A percentile compares a stretch with the other conserved stretches of the same genome.
phyloP scores from a whole-genome alignment of 1,140 invertebrate species.

The Tribolium castaneum region DNA sequence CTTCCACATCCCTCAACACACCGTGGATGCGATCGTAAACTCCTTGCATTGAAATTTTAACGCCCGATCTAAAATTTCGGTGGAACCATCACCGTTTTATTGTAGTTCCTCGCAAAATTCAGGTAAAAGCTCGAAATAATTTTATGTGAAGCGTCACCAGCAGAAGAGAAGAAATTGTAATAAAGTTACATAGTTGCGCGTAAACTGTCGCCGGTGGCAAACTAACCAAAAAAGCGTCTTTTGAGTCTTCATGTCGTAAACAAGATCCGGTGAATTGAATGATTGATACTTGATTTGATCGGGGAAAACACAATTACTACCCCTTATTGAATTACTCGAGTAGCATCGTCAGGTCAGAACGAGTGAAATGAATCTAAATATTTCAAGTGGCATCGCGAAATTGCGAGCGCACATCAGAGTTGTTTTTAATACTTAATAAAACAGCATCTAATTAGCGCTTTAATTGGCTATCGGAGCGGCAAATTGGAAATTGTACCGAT shows the following conservation, averaged over 20 bases:
- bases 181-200: background rate
- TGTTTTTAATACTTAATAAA: slow-evolving; percentile 32
- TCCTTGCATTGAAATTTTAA: background rate
- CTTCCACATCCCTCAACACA: background rate
- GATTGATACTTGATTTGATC: slow-evolving; percentile 32
- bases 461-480: slow-evolving; percentile 9
- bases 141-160: too few relatives aligned
- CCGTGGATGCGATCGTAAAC: background rate
- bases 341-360: background rate
- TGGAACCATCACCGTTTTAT: background rate
- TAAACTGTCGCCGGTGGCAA: too few relatives aligned
- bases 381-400: background rate
- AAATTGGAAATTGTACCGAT: slow-evolving; percentile 34
- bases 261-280: slow-evolving; percentile 12
- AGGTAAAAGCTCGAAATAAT: background rate
- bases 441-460: slow-evolving; percentile 29
- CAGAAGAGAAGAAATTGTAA: background rate
- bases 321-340: background rate
- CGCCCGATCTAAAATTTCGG: background rate
- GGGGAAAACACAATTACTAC: slow-evolving; percentile 10
- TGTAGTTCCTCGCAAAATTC: background rate
- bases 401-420: background rate
- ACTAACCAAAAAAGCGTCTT: background rate
- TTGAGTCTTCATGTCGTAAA: background rate
- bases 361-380: slow-evolving; percentile 8